These are phyloP conservation scores for Pyrgus malvae DNA, from an alignment of 2,888 invertebrate species.

Conservation along the genomic window DNA sequence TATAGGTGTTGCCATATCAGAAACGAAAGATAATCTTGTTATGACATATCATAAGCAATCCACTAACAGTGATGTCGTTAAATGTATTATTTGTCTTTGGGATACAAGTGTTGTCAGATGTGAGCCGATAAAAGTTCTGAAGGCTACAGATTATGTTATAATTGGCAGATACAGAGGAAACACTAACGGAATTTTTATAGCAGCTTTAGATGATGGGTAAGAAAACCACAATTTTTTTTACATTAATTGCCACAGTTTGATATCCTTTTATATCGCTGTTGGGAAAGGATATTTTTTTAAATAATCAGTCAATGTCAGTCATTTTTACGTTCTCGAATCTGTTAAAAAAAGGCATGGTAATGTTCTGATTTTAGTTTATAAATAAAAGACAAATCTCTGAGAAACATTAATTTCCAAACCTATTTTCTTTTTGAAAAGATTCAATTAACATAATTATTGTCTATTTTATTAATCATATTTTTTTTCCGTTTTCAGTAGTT, in stretches of 20 bases:
- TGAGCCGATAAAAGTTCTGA: constrained; percentile 60
- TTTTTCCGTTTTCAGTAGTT: constrained; percentile 48
- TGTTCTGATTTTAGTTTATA: too few species aligned
- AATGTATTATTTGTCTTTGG: constrained; percentile 64
- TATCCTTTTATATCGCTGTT: too few species aligned
- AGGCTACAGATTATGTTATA: constrained; percentile 58
- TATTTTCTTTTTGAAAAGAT: too few species aligned
- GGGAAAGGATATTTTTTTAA: too few species aligned
- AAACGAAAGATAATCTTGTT: constrained; percentile 56
- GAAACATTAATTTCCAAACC: too few species aligned
- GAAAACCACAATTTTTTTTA: constrained; percentile 21
- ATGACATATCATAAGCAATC: constrained; percentile 56
- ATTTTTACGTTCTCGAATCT: too few species aligned
- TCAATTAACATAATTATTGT: too few species aligned
- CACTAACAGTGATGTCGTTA: constrained; percentile 37
- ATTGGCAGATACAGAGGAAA: constrained; percentile 56
- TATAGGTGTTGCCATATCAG: constrained; percentile 52
- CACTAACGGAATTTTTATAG: constrained; percentile 63
- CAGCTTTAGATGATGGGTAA: constrained; percentile 68
- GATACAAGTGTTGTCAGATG: constrained; percentile 56
- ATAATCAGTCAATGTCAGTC: too few species aligned
- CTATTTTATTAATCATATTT: too few species aligned
- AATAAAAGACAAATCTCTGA: too few species aligned
- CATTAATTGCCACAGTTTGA: too few species aligned
- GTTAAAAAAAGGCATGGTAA: too few species aligned